Evolutionary conservation across 2,797 vertebrate genomes (phyloP), one percentile per base, ranked within the genome.

Genomic region (Pelochelys cantorii): DNA sequence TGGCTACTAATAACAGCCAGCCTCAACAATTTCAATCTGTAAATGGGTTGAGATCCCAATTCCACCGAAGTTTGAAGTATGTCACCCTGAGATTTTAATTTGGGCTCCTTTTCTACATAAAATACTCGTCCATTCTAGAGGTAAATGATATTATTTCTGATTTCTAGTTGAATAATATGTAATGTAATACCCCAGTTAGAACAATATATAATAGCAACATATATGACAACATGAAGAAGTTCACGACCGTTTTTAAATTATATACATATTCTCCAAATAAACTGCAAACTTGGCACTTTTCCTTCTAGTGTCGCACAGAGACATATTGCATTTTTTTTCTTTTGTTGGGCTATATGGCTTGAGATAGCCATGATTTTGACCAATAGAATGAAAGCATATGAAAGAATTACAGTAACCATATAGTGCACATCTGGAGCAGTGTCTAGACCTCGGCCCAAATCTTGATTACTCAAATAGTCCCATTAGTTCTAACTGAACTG

Each of bases 131-230:
- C 81, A 29, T 6, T 79, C 86, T 84, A 79, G 22, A 75, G 29
- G 11, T 27, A 4, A 48, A 4, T 7, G 34, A 84, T 15, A 77
- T 7, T 77, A n/a, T 75, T 81, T 31, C 4, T 48, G 75, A 87
- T 84, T 84, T n/a, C 79, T 95, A 92, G 86, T 77, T 29, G 65
- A 89, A 12, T 14, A 68, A 15, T 22, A 81, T 3, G 34, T 25
- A 71, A 20, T 2, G 0, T 56, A 90, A 90, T 55, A 82, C 90
- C 6, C 93, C 90, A 62, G 88, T 60, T 71, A 88, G 86, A 87
- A 85, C 53, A 71, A 85, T 77, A 56, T 23, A 48, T 23, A 42
- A 71, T 93, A 74, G 68, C 53, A 84, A 31, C 29, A 12, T 83
- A 68, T 48, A 88, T 68, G 25, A 29, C 37, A 92, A 77, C 4